Percentiles rank a stretch among this genome's conserved stretches.
phyloP scores from a whole-genome alignment of 2,797 vertebrate genomes.

The Esox lucius region DNA sequence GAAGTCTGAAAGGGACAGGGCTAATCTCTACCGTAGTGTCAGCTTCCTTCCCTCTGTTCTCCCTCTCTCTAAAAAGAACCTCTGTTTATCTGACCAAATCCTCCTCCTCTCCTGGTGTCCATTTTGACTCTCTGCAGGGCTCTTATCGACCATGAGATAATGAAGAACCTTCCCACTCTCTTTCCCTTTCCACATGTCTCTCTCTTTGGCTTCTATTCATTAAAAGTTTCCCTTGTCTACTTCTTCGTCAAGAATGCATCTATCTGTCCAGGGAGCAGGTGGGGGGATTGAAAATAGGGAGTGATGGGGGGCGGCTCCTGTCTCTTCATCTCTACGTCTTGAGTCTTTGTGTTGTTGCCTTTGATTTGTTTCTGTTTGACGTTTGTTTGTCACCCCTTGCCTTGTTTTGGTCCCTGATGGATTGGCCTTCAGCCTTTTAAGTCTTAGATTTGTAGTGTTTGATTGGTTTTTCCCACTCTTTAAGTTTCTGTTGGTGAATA shows the following conservation, averaged over 20 bases:
- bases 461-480: slow-evolving; percentile 41
- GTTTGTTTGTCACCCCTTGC: slow-evolving; percentile 18
- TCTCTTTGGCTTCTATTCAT: slow-evolving; percentile 66
- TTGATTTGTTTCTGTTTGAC: slow-evolving; percentile 65
- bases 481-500: slow-evolving; percentile 45
- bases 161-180: slow-evolving; percentile 51
- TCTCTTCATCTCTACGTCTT: slow-evolving; percentile 42
- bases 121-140: slow-evolving; percentile 55
- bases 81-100: slow-evolving; percentile 71
- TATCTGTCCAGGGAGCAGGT: slow-evolving; percentile 53
- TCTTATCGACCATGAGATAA: slow-evolving; percentile 72
- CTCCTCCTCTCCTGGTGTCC: slow-evolving; percentile 43
- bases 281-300: slow-evolving; percentile 21
- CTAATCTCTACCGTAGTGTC: slow-evolving; percentile 71
- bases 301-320: slow-evolving; percentile 38
- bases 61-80: slow-evolving; percentile 60
- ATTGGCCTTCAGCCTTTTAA: slow-evolving; percentile 35
- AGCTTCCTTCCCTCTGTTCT: slow-evolving; percentile 50
- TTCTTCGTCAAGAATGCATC: slow-evolving; percentile 63
- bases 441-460: slow-evolving; percentile 50
- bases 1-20: slow-evolving; percentile 58
- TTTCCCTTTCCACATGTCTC: slow-evolving; percentile 27
- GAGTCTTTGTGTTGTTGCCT: slow-evolving; percentile 57
- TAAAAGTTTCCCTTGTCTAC: slow-evolving; percentile 70
- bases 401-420: slow-evolving; percentile 55